Percentiles rank a stretch among this genome's conserved stretches.
These are phyloP conservation scores for Latrodectus geometricus DNA, from an alignment of 1,140 invertebrate species.

Conservation along the genomic window DNA sequence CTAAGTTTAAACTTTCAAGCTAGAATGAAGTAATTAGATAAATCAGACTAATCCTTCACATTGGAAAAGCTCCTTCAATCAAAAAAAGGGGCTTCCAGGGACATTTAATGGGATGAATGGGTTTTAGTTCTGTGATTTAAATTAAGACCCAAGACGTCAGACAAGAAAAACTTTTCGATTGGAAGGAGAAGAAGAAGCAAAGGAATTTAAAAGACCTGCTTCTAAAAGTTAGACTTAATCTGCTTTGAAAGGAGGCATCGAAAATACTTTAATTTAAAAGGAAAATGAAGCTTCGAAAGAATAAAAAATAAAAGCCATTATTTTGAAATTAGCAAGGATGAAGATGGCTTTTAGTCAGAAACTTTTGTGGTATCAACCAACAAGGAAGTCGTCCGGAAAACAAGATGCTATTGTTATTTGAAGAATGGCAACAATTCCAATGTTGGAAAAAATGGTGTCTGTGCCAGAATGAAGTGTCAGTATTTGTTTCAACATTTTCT, in stretches of 20 bases:
- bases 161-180: slow-evolving; percentile 5
- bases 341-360: not conserved
- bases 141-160: slow-evolving; percentile 2
- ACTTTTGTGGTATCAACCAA: not conserved
- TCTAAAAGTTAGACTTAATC: slow-evolving; percentile 43
- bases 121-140: slow-evolving; percentile 31
- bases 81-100: slow-evolving; percentile 1
- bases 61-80: slow-evolving; percentile 1
- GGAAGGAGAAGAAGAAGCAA: slow-evolving; percentile 1
- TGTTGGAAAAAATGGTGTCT: slow-evolving; percentile 1
- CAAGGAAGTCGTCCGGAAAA: slow-evolving; percentile 33
- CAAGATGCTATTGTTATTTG: slow-evolving; percentile 20
- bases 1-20: not conserved
- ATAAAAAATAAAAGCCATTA: not conserved
- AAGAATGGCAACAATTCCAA: slow-evolving; percentile 23
- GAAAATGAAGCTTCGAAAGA: slow-evolving; percentile 6
- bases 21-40: slow-evolving; percentile 20
- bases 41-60: slow-evolving; percentile 24
- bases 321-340: slow-evolving; percentile 44
- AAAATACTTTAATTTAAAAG: slow-evolving; percentile 36
- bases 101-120: slow-evolving; percentile 29
- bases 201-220: not conserved
- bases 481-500: slow-evolving; percentile 25
- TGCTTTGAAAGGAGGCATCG: slow-evolving; percentile 28
- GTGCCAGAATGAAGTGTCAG: slow-evolving; percentile 38